Evolutionary conservation across 2,888 invertebrate genomes (phyloP).

Genomic region (Tortricodes alternella): DNA sequence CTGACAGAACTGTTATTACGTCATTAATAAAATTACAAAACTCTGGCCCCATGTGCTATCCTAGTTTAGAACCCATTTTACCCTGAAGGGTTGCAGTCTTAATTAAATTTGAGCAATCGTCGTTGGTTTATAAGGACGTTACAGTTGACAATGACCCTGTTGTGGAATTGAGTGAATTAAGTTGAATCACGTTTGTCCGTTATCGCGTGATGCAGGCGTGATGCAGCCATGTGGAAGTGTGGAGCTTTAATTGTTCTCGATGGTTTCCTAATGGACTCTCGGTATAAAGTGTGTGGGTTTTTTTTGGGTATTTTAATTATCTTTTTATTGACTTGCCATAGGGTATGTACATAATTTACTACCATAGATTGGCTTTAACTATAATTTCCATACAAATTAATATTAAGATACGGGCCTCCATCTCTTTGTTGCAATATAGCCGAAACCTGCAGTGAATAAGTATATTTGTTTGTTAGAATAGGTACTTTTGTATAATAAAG

Average conservation of each 20-base stretch:
- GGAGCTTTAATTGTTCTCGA: constrained; percentile 12
- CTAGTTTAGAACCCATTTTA: constrained; percentile 67
- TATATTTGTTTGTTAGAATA: too few species aligned
- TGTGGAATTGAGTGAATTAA: constrained; percentile 74
- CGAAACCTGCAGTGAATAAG: too few species aligned
- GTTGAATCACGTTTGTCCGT: constrained; percentile 67
- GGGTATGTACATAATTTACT: too few species aligned
- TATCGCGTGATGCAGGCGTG: constrained; percentile 62
- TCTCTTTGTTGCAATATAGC: too few species aligned
- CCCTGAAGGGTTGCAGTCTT: constrained; percentile 52
- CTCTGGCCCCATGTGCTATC: constrained; percentile 72
- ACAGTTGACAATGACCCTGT: constrained; percentile 66
- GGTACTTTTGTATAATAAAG: too few species aligned
- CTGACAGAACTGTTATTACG: constrained; percentile 82
- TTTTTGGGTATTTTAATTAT: too few species aligned
- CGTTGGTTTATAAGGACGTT: constrained; percentile 65
- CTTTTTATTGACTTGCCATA: too few species aligned
- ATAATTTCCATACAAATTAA: too few species aligned
- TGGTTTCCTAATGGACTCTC: neutral
- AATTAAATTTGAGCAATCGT: constrained; percentile 80
- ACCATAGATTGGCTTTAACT: too few species aligned
- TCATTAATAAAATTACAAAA: constrained; percentile 84
- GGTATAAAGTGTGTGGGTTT: too few species aligned
- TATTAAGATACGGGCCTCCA: too few species aligned
- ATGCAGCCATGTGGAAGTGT: constrained; percentile 14